Evolutionary conservation across 2,113 vertebrate genomes (phyloP).

Genomic region (Sebastes fasciatus): DNA sequence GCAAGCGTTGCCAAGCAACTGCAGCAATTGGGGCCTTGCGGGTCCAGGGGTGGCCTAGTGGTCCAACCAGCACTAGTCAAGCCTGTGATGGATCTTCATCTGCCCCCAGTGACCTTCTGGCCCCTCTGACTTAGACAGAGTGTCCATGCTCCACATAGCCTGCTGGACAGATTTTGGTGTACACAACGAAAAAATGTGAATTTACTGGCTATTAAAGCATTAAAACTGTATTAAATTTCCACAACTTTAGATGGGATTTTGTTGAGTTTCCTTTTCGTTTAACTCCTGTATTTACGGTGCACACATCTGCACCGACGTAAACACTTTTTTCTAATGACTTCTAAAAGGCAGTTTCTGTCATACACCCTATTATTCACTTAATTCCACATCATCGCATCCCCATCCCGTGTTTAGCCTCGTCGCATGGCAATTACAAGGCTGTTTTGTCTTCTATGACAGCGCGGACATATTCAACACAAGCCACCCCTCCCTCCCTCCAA

Average conservation of each 20-base stretch:
- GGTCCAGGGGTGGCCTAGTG: conserved; percentile 79
- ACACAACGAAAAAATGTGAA: neutral
- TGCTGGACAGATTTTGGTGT: neutral
- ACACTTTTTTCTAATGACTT: conserved; percentile 14
- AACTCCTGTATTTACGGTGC: conserved; percentile 1
- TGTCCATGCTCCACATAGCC: conserved; percentile 20
- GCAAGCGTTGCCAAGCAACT: conserved; percentile 88
- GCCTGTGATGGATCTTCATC: conserved; percentile 76
- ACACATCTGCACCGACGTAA: conserved; percentile 4
- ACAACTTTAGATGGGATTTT: neutral
- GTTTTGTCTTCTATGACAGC: conserved; percentile 71
- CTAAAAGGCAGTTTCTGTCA: conserved; percentile 38
- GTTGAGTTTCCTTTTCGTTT: neutral
- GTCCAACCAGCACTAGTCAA: conserved; percentile 69
- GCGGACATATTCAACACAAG: conserved; percentile 68
- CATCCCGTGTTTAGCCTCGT: conserved; percentile 42
- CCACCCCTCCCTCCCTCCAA: conserved; percentile 29
- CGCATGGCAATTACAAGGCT: conserved; percentile 68
- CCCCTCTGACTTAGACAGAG: conserved; percentile 49
- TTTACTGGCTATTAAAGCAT: neutral
- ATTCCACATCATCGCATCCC: conserved; percentile 48
- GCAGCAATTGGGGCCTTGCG: conserved; percentile 73
- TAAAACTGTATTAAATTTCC: conserved; percentile 5
- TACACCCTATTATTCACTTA: conserved; percentile 31
- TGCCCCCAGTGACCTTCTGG: conserved; percentile 63